Evolutionary conservation across 2,797 vertebrate genomes (phyloP), one percentile per base, ranked within the genome.

Genomic region (Pangasius sanitwongsei): DNA sequence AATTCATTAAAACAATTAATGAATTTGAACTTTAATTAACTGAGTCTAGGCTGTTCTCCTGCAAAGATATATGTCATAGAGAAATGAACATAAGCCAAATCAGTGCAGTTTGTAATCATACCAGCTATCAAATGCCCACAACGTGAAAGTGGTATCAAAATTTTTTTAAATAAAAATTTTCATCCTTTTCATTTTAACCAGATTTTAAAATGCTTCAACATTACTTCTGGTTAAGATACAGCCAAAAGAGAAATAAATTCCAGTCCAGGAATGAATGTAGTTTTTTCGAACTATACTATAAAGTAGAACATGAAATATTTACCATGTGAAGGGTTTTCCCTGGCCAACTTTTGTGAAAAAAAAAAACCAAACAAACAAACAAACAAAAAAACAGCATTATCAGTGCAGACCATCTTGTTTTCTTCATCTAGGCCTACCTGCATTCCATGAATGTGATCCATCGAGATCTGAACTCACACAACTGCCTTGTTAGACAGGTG

Each of bases 381-480:
- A 44, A 23, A 20, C 4, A 55, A 20, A 18, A 18, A 4, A 28
- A 9, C 44, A 44, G 44, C 44, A 6, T 48, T 18, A 65, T 67
- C 16, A 50, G 16, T 48, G 25, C 59, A n/a, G 7, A 84, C 16
- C 0, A 25, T 61, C 28, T 44, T 87, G 23, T 81, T 41, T 87
- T 37, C 78, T 67, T 89, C 9, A 18, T 61, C n/a, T 91, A 99
- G 99, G 97, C 98, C 57, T 99, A 99, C 94, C 97, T 99, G 88
- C 99, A 99, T 94, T 99, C 98, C 87, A 98, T 99, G 98, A 99
- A 98, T 86, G 97, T 99, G 86, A 99, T 99, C 93, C 98, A 99
- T 92, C 96, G 99, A 4, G 98, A 99, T 94, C 96, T 99, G 72
- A 99, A 99, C 94, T 99, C 98, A 18, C 95, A 98, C 96, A 99